Percentiles rank a stretch among this genome's conserved stretches.
Evolutionary conservation across 2,797 vertebrate genomes (phyloP).

Genomic region (Graptemys geographica): DNA sequence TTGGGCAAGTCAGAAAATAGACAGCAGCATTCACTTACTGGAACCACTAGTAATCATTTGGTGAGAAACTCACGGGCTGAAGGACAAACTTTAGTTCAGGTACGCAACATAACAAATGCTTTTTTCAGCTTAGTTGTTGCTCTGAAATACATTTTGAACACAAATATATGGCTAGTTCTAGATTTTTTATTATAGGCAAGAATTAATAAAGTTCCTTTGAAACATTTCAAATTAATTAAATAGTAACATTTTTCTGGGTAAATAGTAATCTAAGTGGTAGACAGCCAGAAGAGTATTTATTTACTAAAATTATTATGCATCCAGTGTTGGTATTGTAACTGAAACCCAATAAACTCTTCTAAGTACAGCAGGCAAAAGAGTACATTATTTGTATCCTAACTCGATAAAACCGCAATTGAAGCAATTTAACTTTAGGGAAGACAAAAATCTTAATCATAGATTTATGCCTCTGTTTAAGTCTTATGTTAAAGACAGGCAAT

Average conservation of each 20-base stretch:
- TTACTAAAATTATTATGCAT: neutral
- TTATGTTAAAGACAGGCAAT: neutral
- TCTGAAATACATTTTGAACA: neutral
- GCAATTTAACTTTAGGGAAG: neutral
- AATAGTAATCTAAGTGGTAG: neutral
- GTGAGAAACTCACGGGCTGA: conserved; percentile 91
- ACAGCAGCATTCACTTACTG: conserved; percentile 89
- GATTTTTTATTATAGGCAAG: rapidly evolving
- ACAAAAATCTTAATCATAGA: neutral
- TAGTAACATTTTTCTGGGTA: neutral
- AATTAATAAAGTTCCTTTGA: neutral
- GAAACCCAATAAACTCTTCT: neutral
- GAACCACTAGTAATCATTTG: conserved; percentile 84
- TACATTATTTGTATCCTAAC: rapidly evolving
- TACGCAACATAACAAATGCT: conserved; percentile 64
- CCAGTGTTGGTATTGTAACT: neutral
- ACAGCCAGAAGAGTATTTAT: neutral
- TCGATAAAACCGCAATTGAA: neutral
- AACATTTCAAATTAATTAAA: neutral
- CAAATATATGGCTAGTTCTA: rapidly evolving
- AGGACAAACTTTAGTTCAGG: conserved; percentile 93
- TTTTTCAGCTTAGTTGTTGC: neutral
- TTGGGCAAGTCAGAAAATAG: conserved; percentile 89
- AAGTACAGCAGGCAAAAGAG: neutral
- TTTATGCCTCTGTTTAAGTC: neutral